A percentile compares a stretch with the other conserved stretches of the same genome.
Evolutionary conservation across 2,797 vertebrate species (phyloP).

Genomic region (Synanceia verrucosa): DNA sequence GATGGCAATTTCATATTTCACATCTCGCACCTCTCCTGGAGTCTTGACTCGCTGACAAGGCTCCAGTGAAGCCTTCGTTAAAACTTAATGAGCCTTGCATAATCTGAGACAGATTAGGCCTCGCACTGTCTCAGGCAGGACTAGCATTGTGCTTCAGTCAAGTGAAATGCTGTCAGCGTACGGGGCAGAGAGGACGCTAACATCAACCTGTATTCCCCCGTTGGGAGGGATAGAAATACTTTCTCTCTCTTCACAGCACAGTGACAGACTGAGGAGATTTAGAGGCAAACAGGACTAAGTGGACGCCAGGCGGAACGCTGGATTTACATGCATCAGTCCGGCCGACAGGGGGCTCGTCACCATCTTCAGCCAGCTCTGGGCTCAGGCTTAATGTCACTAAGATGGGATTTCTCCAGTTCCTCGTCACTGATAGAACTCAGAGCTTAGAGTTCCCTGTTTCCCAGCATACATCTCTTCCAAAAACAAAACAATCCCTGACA

Average conservation of each 20-base stretch:
- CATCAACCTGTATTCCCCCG: slow-evolving; percentile 15
- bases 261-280: slow-evolving; percentile 51
- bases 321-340: slow-evolving; percentile 69
- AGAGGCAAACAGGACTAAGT: slow-evolving; percentile 25
- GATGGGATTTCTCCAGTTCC: slow-evolving; percentile 44
- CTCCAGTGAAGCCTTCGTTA: slow-evolving; percentile 42
- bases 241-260: slow-evolving; percentile 15
- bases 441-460: slow-evolving; percentile 13
- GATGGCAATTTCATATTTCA: slow-evolving; percentile 46
- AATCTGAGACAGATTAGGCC: slow-evolving; percentile 52
- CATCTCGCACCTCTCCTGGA: slow-evolving; percentile 46
- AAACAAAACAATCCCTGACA: background rate
- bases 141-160: slow-evolving; percentile 18
- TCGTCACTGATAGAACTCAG: slow-evolving; percentile 38
- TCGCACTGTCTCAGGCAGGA: slow-evolving; percentile 24
- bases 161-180: slow-evolving; percentile 20
- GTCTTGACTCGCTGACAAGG: slow-evolving; percentile 57
- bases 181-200: slow-evolving; percentile 5
- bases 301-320: slow-evolving; percentile 45
- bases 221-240: slow-evolving; percentile 17
- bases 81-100: slow-evolving; percentile 52
- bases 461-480: background rate
- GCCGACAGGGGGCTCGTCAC: slow-evolving; percentile 38
- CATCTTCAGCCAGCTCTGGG: slow-evolving; percentile 22
- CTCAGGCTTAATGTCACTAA: slow-evolving; percentile 60